phyloP scores from a whole-genome alignment of 23 tunicate species.

The Ascidia mentula region DNA sequence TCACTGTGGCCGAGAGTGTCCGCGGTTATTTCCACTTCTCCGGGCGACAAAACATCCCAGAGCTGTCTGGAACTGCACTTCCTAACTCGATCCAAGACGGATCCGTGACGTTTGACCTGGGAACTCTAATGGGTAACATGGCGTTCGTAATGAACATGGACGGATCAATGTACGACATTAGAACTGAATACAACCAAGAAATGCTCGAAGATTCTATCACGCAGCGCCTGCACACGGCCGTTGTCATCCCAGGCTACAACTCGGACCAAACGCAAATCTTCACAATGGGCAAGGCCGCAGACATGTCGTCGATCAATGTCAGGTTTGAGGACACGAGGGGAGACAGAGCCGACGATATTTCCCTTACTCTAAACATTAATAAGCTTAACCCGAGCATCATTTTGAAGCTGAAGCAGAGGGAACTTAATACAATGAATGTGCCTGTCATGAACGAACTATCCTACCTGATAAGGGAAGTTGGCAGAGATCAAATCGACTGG shows the following conservation, averaged over 20 bases:
- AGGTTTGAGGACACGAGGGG: background rate
- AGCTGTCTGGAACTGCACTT: constrained; percentile 4
- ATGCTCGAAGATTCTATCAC: background rate
- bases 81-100: constrained; percentile 14
- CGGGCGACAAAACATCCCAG: constrained; percentile 33
- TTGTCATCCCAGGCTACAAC: background rate
- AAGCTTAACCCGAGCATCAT: background rate
- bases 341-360: background rate
- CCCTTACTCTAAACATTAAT: background rate
- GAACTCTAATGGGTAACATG: background rate
- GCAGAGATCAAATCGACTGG: background rate
- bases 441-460: background rate
- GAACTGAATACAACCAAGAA: background rate
- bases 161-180: background rate
- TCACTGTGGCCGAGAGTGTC: background rate
- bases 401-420: background rate
- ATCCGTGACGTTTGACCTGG: background rate
- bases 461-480: background rate
- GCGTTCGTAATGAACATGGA: constrained; percentile 8
- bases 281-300: background rate
- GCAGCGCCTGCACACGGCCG: background rate
- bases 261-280: background rate
- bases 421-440: background rate
- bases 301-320: background rate
- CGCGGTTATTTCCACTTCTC: background rate